A percentile compares a stretch with the other conserved stretches of the same genome.
Evolutionary conservation across 1,140 invertebrate species (phyloP).

Genomic region (Drosophila navojoa): DNA sequence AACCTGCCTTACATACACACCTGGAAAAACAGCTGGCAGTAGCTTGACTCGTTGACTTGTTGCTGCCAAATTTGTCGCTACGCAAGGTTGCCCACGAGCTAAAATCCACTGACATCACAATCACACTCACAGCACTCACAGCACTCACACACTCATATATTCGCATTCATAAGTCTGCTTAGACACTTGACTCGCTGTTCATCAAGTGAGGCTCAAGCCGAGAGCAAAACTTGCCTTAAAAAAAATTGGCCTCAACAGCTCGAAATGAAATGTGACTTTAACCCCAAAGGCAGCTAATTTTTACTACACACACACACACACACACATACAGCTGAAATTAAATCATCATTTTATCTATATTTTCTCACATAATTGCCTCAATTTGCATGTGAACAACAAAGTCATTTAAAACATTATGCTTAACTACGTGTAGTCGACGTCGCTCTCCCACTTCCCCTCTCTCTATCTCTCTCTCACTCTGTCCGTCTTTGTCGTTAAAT

Average conservation of each 20-base stretch:
- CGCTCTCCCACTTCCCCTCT: background rate
- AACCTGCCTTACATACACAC: conserved; percentile 1
- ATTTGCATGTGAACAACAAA: conserved; percentile 71
- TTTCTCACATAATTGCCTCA: conserved; percentile 78
- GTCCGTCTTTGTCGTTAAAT: conserved; percentile 15
- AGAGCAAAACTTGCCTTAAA: conserved; percentile 48
- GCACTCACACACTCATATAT: conserved; percentile 3
- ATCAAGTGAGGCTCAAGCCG: conserved; percentile 40
- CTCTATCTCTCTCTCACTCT: background rate
- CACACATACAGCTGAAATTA: conserved; percentile 58
- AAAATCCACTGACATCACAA: conserved; percentile 10
- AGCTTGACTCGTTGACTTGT: conserved; percentile 62
- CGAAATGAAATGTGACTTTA: conserved; percentile 42
- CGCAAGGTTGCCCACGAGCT: conserved; percentile 60
- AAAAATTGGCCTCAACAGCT: conserved; percentile 62
- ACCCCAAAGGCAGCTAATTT: conserved; percentile 51
- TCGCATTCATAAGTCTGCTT: conserved; percentile 18
- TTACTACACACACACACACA: conserved; percentile 3
- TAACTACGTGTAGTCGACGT: conserved; percentile 1
- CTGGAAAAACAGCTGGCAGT: conserved; percentile 6
- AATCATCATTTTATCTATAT: conserved; percentile 76
- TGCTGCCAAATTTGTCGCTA: conserved; percentile 75
- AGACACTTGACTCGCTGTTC: conserved; percentile 26
- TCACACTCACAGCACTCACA: conserved; percentile 13
- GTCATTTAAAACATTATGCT: conserved; percentile 40